Evolutionary conservation across 2,797 vertebrate genomes (phyloP), one percentile per base, ranked within the genome.

Genomic region (Pangasius krempfi): DNA sequence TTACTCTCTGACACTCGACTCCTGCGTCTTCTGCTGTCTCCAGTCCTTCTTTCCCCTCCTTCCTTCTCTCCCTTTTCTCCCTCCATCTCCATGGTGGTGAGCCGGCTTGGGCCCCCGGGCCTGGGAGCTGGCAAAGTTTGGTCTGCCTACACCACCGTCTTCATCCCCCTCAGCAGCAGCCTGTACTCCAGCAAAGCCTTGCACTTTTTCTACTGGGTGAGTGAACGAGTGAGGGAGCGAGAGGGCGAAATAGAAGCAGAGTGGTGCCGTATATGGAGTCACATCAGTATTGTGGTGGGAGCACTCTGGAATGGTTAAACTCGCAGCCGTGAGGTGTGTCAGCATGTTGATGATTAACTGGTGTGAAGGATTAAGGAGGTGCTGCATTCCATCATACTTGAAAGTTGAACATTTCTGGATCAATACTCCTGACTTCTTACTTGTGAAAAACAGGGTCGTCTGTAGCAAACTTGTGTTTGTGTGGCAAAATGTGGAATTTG

Each of bases 91-190:
- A 89, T 95, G 95, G 95, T 96, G 94, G 93, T 94, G 92, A 94
- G 93, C 93, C 94, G 93, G 93, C 95, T 94, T 47, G 91, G 95
- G 93, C 93, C 94, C 76, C 82, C 92, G 93, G 95, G 96, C 95
- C 95, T 94, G 90, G 94, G 94, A 90, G 85, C 93, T 92, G 94
- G 93, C 90, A 93, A 93, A 0, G 93, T 97, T 88, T 94, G 96
- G 93, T 95, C 94, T 0, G 93, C 94, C 0, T 96, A 96, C 93
- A 97, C 96, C 56, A 97, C 94, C 0, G 95, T 97, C 89, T 96
- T 97, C 90, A 90, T 96, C 90, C 96, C 96, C 44, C 95, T 97
- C 93, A 96, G 95, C 94, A 97, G 92, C 88, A 95, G 95, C 92
- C 93, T 96, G 86, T 92, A 85, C 92, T 97, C 96, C 95, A 94